Conservation (phyloP, 2,113 vertebrate genomes). For the Macrotis lagotis region DNA sequence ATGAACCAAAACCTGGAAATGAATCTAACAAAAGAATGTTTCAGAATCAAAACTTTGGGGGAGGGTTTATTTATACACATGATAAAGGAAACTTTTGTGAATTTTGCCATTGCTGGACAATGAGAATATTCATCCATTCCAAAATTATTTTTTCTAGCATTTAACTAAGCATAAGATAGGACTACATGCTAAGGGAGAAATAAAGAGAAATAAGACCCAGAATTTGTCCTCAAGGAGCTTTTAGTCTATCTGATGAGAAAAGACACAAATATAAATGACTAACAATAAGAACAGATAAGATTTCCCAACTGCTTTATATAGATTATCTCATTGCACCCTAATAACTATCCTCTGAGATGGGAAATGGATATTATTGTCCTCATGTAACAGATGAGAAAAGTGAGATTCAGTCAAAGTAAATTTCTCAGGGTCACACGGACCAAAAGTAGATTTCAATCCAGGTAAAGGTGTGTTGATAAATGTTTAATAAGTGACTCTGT, state of each 20-base stretch:
- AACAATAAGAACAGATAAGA: neutral
- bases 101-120: neutral
- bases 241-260: neutral
- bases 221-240: neutral
- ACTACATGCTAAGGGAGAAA: neutral
- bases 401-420: neutral
- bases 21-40: neutral
- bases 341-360: neutral
- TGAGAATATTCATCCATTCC: neutral
- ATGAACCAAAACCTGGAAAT: neutral
- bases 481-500: neutral
- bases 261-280: neutral
- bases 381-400: neutral
- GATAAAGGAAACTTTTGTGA: neutral
- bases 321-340: neutral
- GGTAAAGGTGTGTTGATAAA: neutral
- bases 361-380: neutral
- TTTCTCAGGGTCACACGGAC: neutral
- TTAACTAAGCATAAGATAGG: neutral
- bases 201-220: neutral
- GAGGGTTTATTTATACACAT: neutral
- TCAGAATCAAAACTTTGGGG: neutral
- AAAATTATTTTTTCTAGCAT: neutral
- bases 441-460: neutral
- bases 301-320: neutral